phyloP scores from a whole-genome alignment of 2,888 invertebrate species.

The Heliconius aoede region DNA sequence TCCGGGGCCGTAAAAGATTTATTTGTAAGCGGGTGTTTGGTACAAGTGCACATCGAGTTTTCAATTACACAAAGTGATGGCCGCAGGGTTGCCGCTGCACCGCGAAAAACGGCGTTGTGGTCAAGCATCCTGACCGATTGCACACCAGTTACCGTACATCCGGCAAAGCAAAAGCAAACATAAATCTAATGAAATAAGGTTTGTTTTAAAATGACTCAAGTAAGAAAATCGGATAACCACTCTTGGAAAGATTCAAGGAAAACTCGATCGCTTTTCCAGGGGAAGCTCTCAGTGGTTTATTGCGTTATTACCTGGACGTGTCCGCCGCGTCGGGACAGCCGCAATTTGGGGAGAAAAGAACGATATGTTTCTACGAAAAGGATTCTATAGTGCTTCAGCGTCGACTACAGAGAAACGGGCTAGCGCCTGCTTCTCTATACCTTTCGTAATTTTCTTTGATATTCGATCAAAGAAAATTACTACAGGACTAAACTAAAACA shows the following conservation, averaged over 20 bases:
- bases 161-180: conserved; percentile 61
- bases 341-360: conserved; percentile 80
- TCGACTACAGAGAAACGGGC: conserved; percentile 68
- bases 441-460: conserved; percentile 79
- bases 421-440: conserved; percentile 64
- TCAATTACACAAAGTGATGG: conserved; percentile 83
- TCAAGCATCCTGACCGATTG: conserved; percentile 74
- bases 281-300: conserved; percentile 83
- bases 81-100: conserved; percentile 68
- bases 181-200: conserved; percentile 66
- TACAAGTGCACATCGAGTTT: conserved; percentile 81
- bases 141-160: conserved; percentile 63
- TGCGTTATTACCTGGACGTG: conserved; percentile 84
- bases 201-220: conserved; percentile 58
- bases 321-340: conserved; percentile 78
- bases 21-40: conserved; percentile 74
- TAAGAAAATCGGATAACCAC: conserved; percentile 72
- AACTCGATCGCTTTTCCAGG: conserved; percentile 83
- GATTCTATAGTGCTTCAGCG: conserved; percentile 75
- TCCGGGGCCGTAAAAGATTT: conserved; percentile 63
- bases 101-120: conserved; percentile 76
- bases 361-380: conserved; percentile 80
- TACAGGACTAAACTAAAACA: too few species aligned
- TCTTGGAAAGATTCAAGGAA: conserved; percentile 80
- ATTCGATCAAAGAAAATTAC: too few species aligned